phyloP scores from a whole-genome alignment of 2,888 invertebrate species.

The Stramonita haemastoma region DNA sequence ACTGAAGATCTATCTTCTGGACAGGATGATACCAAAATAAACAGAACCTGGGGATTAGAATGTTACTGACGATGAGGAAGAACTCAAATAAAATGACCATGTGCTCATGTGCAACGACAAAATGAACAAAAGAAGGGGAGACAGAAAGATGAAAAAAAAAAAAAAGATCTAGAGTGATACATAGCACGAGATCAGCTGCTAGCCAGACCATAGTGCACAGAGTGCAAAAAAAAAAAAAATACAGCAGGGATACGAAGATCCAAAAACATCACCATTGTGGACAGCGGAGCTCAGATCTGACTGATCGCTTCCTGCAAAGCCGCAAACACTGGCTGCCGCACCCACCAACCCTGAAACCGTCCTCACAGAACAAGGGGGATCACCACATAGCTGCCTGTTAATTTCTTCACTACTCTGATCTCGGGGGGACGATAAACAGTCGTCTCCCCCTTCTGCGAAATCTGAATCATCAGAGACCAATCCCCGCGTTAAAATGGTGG shows the following conservation, averaged over 20 bases:
- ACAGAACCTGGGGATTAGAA: not conserved
- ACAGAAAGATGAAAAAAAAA: not conserved
- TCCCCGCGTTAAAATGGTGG: constrained; percentile 33
- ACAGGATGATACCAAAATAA: not conserved
- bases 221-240: constrained; percentile 19
- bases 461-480: constrained; percentile 15
- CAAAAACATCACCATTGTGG: constrained; percentile 23
- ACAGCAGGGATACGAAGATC: constrained; percentile 19
- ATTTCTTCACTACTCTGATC: not conserved
- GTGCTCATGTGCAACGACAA: constrained; percentile 33
- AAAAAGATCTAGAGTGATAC: constrained; percentile 15
- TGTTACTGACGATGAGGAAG: not conserved
- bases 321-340: not conserved
- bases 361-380: constrained; percentile 21
- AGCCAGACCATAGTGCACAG: constrained; percentile 26
- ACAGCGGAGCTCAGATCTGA: not conserved
- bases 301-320: not conserved
- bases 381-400: constrained; percentile 22
- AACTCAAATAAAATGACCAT: not conserved
- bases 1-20: not conserved
- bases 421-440: not conserved
- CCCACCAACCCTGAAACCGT: constrained; percentile 29
- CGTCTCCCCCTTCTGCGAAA: constrained; percentile 6
- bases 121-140: not conserved
- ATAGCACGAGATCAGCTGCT: not conserved